Percentiles rank a stretch among this genome's conserved stretches.
These are phyloP conservation scores for Phocoena sinus DNA, from an alignment of 2,113 vertebrate species.

Conservation along the genomic window DNA sequence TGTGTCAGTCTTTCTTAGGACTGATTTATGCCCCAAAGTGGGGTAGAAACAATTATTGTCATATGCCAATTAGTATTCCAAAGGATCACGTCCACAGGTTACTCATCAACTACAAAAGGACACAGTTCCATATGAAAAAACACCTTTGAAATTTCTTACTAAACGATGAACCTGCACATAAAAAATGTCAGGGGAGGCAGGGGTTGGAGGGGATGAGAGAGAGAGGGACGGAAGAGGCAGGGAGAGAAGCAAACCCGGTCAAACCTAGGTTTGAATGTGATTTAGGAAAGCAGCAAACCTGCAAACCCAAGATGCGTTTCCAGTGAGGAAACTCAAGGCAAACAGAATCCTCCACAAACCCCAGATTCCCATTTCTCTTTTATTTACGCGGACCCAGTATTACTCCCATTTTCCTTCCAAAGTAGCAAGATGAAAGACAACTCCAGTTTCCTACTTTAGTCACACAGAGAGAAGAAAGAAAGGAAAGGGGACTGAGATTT, in stretches of 20 bases:
- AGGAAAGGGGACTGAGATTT: constrained; percentile 47
- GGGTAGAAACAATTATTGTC: neutral
- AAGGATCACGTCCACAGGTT: neutral
- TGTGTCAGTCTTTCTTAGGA: neutral
- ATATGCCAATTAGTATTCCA: constrained; percentile 8
- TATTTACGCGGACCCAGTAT: neutral
- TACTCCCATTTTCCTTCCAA: neutral
- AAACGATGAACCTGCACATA: constrained; percentile 1
- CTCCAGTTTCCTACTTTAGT: neutral
- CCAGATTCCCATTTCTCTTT: neutral
- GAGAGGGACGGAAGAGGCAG: neutral
- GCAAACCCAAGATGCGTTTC: neutral
- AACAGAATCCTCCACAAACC: neutral
- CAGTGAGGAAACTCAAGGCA: neutral
- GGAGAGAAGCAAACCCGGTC: neutral
- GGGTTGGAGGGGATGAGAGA: neutral
- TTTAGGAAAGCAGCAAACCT: neutral
- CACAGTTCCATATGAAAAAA: neutral
- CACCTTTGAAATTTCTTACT: constrained; percentile 23
- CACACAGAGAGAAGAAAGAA: neutral
- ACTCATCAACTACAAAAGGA: constrained; percentile 45
- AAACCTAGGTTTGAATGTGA: neutral
- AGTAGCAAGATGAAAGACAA: constrained; percentile 25
- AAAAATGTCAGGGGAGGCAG: neutral
- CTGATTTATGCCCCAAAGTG: neutral